These are phyloP conservation scores for Prietella phreatophila DNA, from an alignment of 2,113 vertebrate genomes.

Conservation along the genomic window DNA sequence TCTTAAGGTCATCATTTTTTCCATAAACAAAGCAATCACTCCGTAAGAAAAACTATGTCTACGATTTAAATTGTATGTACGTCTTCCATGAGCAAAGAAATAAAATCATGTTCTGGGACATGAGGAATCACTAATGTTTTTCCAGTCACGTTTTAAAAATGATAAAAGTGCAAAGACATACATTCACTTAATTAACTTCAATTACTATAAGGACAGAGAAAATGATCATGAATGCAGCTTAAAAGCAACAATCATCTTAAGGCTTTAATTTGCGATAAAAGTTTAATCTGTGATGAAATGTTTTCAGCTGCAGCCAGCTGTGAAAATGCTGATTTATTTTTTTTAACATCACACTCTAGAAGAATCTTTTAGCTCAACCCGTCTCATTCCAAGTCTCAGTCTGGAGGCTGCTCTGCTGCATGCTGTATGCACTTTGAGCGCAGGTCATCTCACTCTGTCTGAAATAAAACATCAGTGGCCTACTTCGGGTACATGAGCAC, in stretches of 20 bases:
- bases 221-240: background rate
- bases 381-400: background rate
- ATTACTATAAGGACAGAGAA: background rate
- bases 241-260: background rate
- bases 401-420: constrained; percentile 10
- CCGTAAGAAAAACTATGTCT: background rate
- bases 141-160: background rate
- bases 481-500: constrained; percentile 51
- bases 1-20: background rate
- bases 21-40: background rate
- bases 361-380: constrained; percentile 1
- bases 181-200: too few species aligned
- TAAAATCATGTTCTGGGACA: background rate
- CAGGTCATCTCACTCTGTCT: constrained; percentile 30
- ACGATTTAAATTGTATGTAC: background rate
- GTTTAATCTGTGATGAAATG: background rate
- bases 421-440: constrained; percentile 40
- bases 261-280: background rate
- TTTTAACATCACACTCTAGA: constrained; percentile 25
- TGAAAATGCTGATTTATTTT: constrained; percentile 41
- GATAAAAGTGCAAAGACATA: background rate
- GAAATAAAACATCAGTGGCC: constrained; percentile 63
- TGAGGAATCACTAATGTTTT: background rate
- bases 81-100: background rate
- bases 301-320: background rate